Conservation (phyloP, 2,888 invertebrate species). For the Parnassius mnemosyne region DNA sequence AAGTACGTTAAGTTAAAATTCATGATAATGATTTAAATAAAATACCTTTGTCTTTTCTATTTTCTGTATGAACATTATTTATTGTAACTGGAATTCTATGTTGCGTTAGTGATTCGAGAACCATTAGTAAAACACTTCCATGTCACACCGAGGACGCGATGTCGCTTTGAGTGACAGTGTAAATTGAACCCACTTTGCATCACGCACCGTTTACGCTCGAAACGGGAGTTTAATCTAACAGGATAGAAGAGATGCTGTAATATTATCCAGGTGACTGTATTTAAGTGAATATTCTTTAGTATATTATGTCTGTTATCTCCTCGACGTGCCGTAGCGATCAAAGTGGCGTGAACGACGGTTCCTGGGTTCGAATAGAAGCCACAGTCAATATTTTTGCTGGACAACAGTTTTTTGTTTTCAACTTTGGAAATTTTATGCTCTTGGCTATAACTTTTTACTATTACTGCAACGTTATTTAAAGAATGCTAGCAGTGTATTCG, state of each 20-base stretch:
- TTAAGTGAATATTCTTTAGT: constrained; percentile 11
- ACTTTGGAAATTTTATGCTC: too few relatives aligned
- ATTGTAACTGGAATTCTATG: not conserved
- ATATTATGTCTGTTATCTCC: constrained; percentile 4
- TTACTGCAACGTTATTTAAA: too few relatives aligned
- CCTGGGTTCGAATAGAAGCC: too few relatives aligned
- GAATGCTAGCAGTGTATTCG: too few relatives aligned
- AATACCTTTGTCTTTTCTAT: too few relatives aligned
- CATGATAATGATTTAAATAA: too few relatives aligned
- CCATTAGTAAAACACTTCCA: constrained; percentile 5
- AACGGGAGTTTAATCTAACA: constrained; percentile 25
- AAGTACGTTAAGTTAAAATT: too few relatives aligned
- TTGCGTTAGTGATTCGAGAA: constrained; percentile 1
- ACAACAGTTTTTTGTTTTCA: too few relatives aligned
- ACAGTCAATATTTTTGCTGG: too few relatives aligned
- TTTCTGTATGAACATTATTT: not conserved
- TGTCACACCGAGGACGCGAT: constrained; percentile 24
- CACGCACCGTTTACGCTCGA: constrained; percentile 28
- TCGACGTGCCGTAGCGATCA: too few relatives aligned
- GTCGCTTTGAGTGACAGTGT: constrained; percentile 39
- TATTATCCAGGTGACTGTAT: constrained; percentile 11
- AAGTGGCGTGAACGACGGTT: too few relatives aligned
- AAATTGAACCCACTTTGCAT: constrained; percentile 46
- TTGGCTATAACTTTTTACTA: too few relatives aligned
- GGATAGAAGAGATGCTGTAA: constrained; percentile 17